These are phyloP conservation scores for Micrasema minimum DNA, from an alignment of 1,140 invertebrate genomes.

Conservation along the genomic window DNA sequence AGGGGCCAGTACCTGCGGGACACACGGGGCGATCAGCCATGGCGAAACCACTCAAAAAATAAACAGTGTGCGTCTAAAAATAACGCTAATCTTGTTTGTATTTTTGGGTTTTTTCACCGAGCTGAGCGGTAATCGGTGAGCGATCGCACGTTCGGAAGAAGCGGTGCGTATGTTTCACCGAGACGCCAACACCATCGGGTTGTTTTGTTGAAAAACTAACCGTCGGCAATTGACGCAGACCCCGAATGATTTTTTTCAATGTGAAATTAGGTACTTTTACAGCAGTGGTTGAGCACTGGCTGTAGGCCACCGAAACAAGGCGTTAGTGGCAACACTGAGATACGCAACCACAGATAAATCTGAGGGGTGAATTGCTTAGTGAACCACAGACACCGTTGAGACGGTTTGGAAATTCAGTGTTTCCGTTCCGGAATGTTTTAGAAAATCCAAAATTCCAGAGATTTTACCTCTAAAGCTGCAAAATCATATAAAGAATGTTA, in stretches of 20 bases:
- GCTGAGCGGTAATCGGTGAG: slow-evolving; percentile 2
- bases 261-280: slow-evolving; percentile 45
- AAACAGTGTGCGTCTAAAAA: not conserved
- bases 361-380: slow-evolving; percentile 3
- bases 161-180: slow-evolving; percentile 4
- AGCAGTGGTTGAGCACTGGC: slow-evolving; percentile 47
- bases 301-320: slow-evolving; percentile 38
- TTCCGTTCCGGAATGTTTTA: not conserved
- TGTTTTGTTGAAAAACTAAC: slow-evolving; percentile 54
- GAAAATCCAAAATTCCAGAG: not conserved
- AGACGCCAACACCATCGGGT: slow-evolving; percentile 33
- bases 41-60: not conserved
- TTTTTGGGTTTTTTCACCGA: not conserved
- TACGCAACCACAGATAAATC: not conserved
- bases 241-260: slow-evolving; percentile 21
- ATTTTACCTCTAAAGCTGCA: not conserved
- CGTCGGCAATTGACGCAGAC: slow-evolving; percentile 39
- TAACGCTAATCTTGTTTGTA: not conserved
- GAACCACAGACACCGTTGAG: not conserved
- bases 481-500: not conserved
- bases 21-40: slow-evolving; percentile 43
- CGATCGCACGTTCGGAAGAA: slow-evolving; percentile 13
- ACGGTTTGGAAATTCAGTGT: not conserved
- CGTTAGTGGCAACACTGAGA: slow-evolving; percentile 4
- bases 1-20: slow-evolving; percentile 51